These are phyloP conservation scores for Gracilinanus agilis DNA, from an alignment of 2,113 vertebrate genomes.

Conservation along the genomic window DNA sequence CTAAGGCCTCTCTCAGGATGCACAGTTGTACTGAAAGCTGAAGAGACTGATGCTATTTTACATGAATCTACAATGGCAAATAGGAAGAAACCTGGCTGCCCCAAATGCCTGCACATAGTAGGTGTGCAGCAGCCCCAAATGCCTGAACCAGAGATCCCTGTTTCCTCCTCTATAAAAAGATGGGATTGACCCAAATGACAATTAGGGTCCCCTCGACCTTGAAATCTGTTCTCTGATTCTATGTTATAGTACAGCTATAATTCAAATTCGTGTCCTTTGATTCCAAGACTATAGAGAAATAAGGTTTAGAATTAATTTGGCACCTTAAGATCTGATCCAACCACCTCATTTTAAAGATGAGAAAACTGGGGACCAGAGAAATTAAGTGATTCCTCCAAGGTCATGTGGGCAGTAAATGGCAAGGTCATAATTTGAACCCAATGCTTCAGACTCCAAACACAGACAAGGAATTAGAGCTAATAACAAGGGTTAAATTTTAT, in stretches of 20 bases:
- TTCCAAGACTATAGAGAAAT: background rate
- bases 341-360: background rate
- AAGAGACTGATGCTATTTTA: too few relatives aligned
- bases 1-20: too few relatives aligned
- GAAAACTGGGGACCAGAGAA: background rate
- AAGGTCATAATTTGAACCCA: background rate
- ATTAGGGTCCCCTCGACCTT: too few relatives aligned
- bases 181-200: too few relatives aligned
- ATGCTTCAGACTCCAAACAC: background rate
- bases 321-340: background rate
- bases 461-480: background rate
- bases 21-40: too few relatives aligned
- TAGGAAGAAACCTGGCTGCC: too few relatives aligned
- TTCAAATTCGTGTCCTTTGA: background rate
- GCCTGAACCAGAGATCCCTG: background rate
- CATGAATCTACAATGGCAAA: too few relatives aligned
- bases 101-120: too few relatives aligned
- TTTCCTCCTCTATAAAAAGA: too few relatives aligned
- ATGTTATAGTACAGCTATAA: background rate
- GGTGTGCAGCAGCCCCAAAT: background rate
- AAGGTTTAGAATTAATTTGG: background rate
- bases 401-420: background rate
- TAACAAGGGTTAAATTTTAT: background rate
- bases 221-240: too few relatives aligned
- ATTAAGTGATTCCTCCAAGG: background rate